Evolutionary conservation across 1,140 invertebrate genomes (phyloP).

Genomic region (Lepidotrigona ventralis): DNA sequence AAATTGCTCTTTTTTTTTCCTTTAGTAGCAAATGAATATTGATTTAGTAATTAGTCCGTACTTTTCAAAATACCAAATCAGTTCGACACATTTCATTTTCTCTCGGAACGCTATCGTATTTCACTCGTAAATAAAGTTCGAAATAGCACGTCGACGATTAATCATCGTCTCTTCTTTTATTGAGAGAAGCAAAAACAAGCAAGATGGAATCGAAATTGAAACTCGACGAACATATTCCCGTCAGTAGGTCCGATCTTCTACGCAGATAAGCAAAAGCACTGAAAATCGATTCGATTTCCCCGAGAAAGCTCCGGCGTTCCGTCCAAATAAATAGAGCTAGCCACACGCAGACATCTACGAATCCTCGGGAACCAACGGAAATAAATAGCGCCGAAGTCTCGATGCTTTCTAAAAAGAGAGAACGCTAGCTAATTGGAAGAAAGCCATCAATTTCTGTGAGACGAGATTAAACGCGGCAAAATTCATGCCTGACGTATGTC

Average conservation of each 20-base stretch:
- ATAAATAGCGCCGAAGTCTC: neutral
- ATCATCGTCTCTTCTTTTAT: neutral
- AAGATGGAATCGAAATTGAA: neutral
- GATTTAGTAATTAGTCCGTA: neutral
- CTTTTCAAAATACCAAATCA: neutral
- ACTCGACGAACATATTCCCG: neutral
- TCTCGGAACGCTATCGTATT: neutral
- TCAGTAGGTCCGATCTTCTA: neutral
- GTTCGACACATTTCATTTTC: neutral
- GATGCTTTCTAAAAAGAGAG: neutral
- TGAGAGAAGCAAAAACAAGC: neutral
- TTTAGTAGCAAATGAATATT: neutral
- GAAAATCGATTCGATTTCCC: neutral
- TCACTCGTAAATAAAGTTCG: neutral
- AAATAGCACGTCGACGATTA: too few species aligned
- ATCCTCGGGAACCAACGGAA: slow-evolving; percentile 9
- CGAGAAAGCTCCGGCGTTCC: neutral
- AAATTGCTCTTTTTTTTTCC: too few species aligned
- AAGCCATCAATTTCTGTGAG: slow-evolving; percentile 10
- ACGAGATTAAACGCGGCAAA: slow-evolving; percentile 22
- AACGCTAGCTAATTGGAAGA: slow-evolving; percentile 27
- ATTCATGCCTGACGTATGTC: slow-evolving; percentile 9
- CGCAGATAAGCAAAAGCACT: neutral
- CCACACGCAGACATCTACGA: too few species aligned
- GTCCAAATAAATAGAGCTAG: neutral